Base-by-base conservation (phyloP, 1,140 invertebrate genomes). In the Trichogramma pretiosum region DNA sequence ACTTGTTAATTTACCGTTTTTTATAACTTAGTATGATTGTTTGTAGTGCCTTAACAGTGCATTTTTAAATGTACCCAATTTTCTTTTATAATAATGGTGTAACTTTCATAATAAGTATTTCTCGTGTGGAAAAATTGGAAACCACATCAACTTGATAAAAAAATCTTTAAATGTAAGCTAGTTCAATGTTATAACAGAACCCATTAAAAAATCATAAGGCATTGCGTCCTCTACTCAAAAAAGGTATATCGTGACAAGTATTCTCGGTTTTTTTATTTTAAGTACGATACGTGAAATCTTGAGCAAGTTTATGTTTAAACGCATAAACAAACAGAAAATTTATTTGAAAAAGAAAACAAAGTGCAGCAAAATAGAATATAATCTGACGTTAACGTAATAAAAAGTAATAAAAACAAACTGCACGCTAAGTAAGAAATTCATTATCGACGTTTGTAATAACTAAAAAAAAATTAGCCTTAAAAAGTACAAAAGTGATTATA, bases 321-420 rank as follows among this genome's bases (percentile, higher is more conserved):
- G 49, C 37, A 50, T 33, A 8, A 45, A 41, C 37, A 36, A 42
- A 47, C 48, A 43, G 37, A 43, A 48, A 48, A 39, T 48, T 23
- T 51, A 46, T 41, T 24, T 33, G 28, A 22, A 40, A 39, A 46
- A 28, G 45, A 41, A 43, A 51, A 19, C 46, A 35, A 51, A 41
- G 42, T 51, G 37, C 30, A 51, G 43, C 39, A 51, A 28, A 23
- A 22, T 46, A 33, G 37, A 50, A 50, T 50, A 45, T 50, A 43
- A 35, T 50, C 37, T 48, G 56, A 51, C 61, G 52, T 62, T 58
- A 60, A 57, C 48, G 53, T 61, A 57, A 42, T 59, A 65, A 55
- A 64, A 69, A 67, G 58, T 63, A 63, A 64, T 63, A 63, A 64
- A 65, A 70, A 68, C 62, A 63, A 69, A 67, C 59, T 62, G 55